phyloP scores from a whole-genome alignment of 1,140 invertebrate genomes.

The Carposina sasakii region DNA sequence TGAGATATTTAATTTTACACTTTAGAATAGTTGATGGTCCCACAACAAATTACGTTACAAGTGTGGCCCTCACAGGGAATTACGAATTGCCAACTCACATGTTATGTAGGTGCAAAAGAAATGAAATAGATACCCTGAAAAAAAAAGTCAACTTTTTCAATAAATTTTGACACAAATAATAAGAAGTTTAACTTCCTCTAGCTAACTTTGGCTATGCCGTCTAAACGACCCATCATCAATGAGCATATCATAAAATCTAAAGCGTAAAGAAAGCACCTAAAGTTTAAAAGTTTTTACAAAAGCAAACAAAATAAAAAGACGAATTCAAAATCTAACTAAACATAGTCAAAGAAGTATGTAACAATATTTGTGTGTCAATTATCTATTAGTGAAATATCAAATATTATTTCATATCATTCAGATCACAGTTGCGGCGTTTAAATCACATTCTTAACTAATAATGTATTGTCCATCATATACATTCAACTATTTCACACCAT shows the following conservation, averaged over 20 bases:
- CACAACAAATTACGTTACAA: too few species aligned
- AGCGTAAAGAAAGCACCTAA: slow-evolving; percentile 64
- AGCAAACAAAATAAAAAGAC: slow-evolving; percentile 41
- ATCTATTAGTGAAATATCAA: slow-evolving; percentile 72
- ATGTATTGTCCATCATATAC: slow-evolving; percentile 65
- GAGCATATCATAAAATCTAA: slow-evolving; percentile 49
- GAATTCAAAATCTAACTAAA: slow-evolving; percentile 35
- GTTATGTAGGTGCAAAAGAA: too few species aligned
- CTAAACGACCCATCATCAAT: slow-evolving; percentile 43
- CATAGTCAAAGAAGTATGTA: slow-evolving; percentile 43
- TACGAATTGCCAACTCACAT: too few species aligned
- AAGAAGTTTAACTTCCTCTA: slow-evolving; percentile 50
- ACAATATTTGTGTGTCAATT: slow-evolving; percentile 59
- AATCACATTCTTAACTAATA: slow-evolving; percentile 72
- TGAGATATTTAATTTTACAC: too few species aligned
- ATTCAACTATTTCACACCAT: slow-evolving; percentile 44
- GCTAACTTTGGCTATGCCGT: slow-evolving; percentile 66
- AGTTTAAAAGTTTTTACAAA: slow-evolving; percentile 37
- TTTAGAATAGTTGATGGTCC: too few species aligned
- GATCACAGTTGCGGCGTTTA: slow-evolving; percentile 74
- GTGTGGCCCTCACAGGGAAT: too few species aligned
- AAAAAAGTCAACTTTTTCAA: too few species aligned
- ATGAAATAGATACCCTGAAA: too few species aligned
- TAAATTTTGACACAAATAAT: too few species aligned
- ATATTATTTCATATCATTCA: slow-evolving; percentile 74